Conservation (phyloP, 2,888 invertebrate genomes). For the Sepiola atlantica region DNA sequence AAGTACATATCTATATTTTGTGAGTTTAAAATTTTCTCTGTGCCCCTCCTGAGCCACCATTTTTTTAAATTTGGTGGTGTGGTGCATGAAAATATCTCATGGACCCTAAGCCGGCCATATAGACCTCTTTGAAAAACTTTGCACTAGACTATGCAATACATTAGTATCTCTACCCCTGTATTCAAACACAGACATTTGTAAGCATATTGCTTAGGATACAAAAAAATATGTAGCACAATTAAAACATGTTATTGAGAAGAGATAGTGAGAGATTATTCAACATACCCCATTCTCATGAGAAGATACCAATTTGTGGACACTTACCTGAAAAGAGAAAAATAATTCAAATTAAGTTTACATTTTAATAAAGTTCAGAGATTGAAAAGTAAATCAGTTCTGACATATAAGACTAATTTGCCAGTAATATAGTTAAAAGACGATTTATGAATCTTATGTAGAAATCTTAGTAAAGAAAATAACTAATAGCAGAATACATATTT, state of each 20-base stretch:
- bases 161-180: neutral
- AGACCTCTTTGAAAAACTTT: neutral
- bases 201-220: neutral
- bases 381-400: neutral
- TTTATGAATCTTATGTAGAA: neutral
- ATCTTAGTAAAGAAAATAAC: neutral
- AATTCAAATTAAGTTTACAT: neutral
- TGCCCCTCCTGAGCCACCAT: too few relatives aligned
- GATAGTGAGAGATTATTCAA: neutral
- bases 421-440: neutral
- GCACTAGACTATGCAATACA: neutral
- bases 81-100: too few relatives aligned
- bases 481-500: neutral
- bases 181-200: neutral
- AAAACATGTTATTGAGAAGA: neutral
- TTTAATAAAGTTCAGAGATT: neutral
- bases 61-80: too few relatives aligned
- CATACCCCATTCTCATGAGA: neutral
- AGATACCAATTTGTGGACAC: neutral
- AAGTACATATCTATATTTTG: too few relatives aligned
- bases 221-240: neutral
- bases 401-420: neutral
- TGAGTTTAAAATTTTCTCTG: too few relatives aligned
- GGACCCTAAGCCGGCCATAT: too few relatives aligned
- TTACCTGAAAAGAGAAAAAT: neutral